phyloP scores from a whole-genome alignment of 1,140 invertebrate genomes.

The Drosophila equinoxialis region DNA sequence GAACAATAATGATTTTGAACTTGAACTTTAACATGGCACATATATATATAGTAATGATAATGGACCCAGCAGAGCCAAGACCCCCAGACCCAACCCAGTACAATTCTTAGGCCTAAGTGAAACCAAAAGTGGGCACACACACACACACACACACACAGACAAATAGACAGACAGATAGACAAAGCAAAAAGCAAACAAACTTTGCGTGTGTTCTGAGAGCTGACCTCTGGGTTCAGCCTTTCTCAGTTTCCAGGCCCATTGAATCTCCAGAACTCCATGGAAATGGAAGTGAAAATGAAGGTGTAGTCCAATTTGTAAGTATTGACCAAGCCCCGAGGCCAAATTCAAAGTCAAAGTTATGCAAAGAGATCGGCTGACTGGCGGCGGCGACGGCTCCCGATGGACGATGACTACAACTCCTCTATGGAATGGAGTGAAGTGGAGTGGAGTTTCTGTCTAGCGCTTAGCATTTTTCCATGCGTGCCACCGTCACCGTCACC shows the following conservation, averaged over 20 bases:
- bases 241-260: conserved; percentile 30
- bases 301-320: conserved; percentile 83
- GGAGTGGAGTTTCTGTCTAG: conserved; percentile 38
- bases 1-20: conserved; percentile 73
- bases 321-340: conserved; percentile 73
- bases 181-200: conserved; percentile 62
- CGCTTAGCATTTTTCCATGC: conserved; percentile 72
- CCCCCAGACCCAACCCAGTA: conserved; percentile 13
- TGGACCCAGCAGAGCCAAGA: conserved; percentile 11
- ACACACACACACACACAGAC: conserved; percentile 20
- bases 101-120: conserved; percentile 50
- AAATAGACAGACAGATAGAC: conserved; percentile 38
- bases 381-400: conserved; percentile 42
- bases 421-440: conserved; percentile 17
- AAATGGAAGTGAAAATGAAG: conserved; percentile 77
- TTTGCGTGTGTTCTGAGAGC: conserved; percentile 77
- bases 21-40: conserved; percentile 72
- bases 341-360: conserved; percentile 62
- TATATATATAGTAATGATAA: conserved; percentile 33
- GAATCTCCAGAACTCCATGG: conserved; percentile 25
- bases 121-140: conserved; percentile 70
- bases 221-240: conserved; percentile 62
- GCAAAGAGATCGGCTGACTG: conserved; percentile 55
- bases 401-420: conserved; percentile 36
- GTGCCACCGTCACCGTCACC: conserved; percentile 38